phyloP scores from a whole-genome alignment of 2,113 vertebrate genomes.

The Upupa epops region DNA sequence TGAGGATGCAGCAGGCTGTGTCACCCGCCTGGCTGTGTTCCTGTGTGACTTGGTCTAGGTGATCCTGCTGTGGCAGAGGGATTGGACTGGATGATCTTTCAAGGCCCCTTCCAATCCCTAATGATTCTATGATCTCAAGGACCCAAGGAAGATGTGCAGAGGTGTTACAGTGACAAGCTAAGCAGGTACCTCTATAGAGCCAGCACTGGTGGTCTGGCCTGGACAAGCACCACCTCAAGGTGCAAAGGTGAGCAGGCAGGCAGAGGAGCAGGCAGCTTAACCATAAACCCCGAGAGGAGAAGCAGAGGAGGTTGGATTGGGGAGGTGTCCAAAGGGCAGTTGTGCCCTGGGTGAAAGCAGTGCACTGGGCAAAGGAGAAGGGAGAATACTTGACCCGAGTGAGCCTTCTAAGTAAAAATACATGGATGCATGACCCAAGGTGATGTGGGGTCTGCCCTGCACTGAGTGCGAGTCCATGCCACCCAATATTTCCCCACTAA shows the following conservation, averaged over 20 bases:
- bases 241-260: neutral
- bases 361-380: neutral
- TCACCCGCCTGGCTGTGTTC: too few relatives aligned
- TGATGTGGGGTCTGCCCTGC: accelerated
- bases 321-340: neutral
- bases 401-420: neutral
- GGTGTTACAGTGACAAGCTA: neutral
- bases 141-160: neutral
- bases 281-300: too few relatives aligned
- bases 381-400: neutral
- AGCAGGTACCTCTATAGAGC: neutral
- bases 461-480: neutral
- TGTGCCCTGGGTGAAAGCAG: neutral
- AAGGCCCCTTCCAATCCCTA: too few relatives aligned
- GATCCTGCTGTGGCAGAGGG: too few relatives aligned
- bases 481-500: neutral
- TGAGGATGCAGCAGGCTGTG: neutral
- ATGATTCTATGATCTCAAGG: too few relatives aligned
- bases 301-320: too few relatives aligned
- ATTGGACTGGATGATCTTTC: too few relatives aligned
- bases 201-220: neutral
- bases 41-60: too few relatives aligned
- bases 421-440: accelerated
- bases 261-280: neutral
- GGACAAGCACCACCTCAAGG: neutral